phyloP scores from a whole-genome alignment of 2,888 invertebrate genomes.

The Thymelicus lineola region DNA sequence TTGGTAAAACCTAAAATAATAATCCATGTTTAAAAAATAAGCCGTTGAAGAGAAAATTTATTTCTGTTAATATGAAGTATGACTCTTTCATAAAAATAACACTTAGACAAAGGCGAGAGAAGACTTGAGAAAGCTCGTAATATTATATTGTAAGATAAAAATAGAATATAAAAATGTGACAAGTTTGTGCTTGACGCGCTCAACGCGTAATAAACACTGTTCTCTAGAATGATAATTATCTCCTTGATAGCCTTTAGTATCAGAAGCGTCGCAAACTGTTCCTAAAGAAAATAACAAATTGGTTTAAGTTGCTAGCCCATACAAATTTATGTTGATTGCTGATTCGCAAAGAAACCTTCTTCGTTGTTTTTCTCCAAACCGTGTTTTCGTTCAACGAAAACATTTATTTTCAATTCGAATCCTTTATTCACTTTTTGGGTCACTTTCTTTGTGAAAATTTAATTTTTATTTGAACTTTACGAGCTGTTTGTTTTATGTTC shows the following conservation, averaged over 20 bases:
- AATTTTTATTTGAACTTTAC: too few relatives aligned
- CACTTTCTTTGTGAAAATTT: too few relatives aligned
- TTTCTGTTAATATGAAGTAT: background rate
- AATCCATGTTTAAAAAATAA: background rate
- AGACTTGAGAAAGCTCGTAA: slow-evolving; percentile 9
- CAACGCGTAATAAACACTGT: slow-evolving; percentile 9
- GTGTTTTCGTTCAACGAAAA: slow-evolving; percentile 33
- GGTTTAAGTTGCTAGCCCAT: slow-evolving; percentile 37
- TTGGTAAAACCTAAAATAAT: too few relatives aligned
- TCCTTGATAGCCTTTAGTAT: slow-evolving; percentile 23
- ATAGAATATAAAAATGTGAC: slow-evolving; percentile 21
- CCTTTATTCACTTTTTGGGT: slow-evolving; percentile 17
- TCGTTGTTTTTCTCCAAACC: slow-evolving; percentile 37
- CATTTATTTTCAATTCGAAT: slow-evolving; percentile 20
- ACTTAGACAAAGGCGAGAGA: background rate
- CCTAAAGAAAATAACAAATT: slow-evolving; percentile 40
- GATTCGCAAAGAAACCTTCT: slow-evolving; percentile 40
- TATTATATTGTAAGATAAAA: slow-evolving; percentile 8
- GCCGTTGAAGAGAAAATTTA: background rate
- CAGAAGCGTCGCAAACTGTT: slow-evolving; percentile 25
- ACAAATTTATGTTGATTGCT: slow-evolving; percentile 44
- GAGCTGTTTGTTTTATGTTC: too few relatives aligned
- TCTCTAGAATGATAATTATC: slow-evolving; percentile 29
- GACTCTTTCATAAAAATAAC: background rate
- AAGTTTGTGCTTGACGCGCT: slow-evolving; percentile 10